Evolutionary conservation across 2,888 invertebrate species (phyloP).

Genomic region (Drosophila niveifrons): DNA sequence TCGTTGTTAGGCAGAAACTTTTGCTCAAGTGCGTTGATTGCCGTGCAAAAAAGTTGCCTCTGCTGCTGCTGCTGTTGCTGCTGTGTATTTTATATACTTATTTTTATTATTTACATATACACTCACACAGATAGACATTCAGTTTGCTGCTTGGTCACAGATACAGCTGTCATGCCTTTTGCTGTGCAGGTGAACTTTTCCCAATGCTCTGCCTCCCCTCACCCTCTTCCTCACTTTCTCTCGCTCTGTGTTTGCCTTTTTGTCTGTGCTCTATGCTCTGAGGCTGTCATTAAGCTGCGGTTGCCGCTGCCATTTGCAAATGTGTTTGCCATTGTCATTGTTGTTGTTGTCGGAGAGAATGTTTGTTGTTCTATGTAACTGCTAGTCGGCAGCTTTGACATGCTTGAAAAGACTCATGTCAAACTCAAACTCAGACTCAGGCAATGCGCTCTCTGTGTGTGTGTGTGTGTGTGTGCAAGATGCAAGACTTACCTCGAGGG

Average conservation of each 20-base stretch:
- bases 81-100: conserved; percentile 40
- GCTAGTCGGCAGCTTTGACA: conserved; percentile 72
- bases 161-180: conserved; percentile 64
- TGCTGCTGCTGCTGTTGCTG: background rate
- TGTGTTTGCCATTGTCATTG: conserved; percentile 73
- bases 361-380: conserved; percentile 48
- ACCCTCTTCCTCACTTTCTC: background rate
- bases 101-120: conserved; percentile 62
- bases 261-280: conserved; percentile 38
- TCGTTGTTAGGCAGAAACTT: conserved; percentile 70
- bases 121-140: conserved; percentile 19
- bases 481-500: conserved; percentile 10
- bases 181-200: conserved; percentile 73
- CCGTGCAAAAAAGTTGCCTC: conserved; percentile 73
- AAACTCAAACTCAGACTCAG: conserved; percentile 39
- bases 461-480: conserved; percentile 28
- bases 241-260: conserved; percentile 1
- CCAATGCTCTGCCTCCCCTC: conserved; percentile 36
- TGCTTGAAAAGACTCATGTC: conserved; percentile 73
- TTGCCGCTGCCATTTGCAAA: conserved; percentile 78
- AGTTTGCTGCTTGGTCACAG: conserved; percentile 23
- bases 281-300: conserved; percentile 77
- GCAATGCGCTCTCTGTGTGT: conserved; percentile 16
- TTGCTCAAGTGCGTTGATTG: conserved; percentile 78
- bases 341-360: conserved; percentile 26